Evolutionary conservation across 2,797 vertebrate genomes (phyloP), one percentile per base, ranked within the genome.

Genomic region (Diplodus puntazzo): DNA sequence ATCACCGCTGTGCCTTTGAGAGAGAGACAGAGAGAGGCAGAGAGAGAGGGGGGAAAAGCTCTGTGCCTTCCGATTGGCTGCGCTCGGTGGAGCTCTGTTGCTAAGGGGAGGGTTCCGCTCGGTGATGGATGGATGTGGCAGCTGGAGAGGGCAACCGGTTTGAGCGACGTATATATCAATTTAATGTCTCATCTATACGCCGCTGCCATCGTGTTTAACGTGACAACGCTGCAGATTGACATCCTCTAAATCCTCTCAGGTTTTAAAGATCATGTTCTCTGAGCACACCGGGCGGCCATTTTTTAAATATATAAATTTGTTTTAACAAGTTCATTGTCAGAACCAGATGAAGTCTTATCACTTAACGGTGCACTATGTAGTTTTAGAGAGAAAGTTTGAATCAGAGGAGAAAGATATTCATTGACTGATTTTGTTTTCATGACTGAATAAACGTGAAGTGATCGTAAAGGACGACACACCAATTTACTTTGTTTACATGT

Each of bases 71-170:
- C 55, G 82, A 94, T 95, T 95, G 94, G 93, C 85, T 88, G 78
- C 25, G 77, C 52, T 55, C 85, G 80, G 84, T 77, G 76, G 80
- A 92, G 85, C 89, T 30, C 30, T 90, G 94, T 95, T 95, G 92
- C 94, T 94, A 95, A 84, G 95, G 91, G 90, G 82, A 88, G 86
- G 79, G 84, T 82, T 88, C 77, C 25, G 39, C 74, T 66, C 64
- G 3, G 69, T 79, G 72, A 89, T 84, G 81, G 81, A 77, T 77
- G 25, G 48, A 82, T 71, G 70, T 86, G 79, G 57, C 59, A 77
- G 69, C 58, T 58, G 49, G 34, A 60, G 39, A 14, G 69, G 52
- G 73, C n/a, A 48, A 64, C 39, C 66, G 55, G 52, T 73, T 20
- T n/a, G 48, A 74, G 54, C 65, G 86, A 85, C 83, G 42, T 67